These are phyloP conservation scores for Coilia nasus DNA, from an alignment of 2,797 vertebrate genomes.

Conservation along the genomic window DNA sequence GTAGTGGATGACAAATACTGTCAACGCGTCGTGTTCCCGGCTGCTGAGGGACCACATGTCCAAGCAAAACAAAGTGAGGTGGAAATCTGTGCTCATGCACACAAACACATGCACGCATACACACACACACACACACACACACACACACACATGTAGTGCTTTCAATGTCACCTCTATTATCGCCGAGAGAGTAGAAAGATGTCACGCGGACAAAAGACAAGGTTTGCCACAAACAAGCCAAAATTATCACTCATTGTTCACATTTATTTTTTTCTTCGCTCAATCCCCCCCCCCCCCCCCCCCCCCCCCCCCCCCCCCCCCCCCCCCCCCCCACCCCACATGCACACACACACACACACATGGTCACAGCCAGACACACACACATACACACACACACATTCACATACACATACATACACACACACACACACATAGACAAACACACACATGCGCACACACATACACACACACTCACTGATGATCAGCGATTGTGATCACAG, in stretches of 20 bases:
- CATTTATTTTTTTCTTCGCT: background rate
- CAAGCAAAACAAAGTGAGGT: constrained; percentile 19
- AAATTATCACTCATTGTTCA: background rate
- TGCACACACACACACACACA: too few relatives aligned
- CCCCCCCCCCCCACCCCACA: background rate
- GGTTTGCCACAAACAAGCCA: background rate
- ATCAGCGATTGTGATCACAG: constrained; percentile 7
- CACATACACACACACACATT: too few relatives aligned
- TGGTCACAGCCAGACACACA: too few relatives aligned
- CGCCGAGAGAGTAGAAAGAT: background rate
- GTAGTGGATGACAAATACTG: constrained; percentile 44
- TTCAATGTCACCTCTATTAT: constrained; percentile 20
- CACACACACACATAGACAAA: too few relatives aligned
- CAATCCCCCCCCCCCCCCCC: background rate
- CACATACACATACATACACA: too few relatives aligned
- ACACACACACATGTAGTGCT: background rate
- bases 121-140: background rate
- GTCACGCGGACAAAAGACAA: background rate
- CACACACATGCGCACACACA: too few relatives aligned
- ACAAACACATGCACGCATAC: background rate
- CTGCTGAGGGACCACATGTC: background rate
- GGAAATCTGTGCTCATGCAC: background rate
- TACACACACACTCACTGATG: too few relatives aligned
- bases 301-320: background rate
- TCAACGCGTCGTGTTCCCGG: constrained; percentile 39